Base-by-base conservation (phyloP, 2,113 vertebrate genomes). In the Festucalex cinctus region DNA sequence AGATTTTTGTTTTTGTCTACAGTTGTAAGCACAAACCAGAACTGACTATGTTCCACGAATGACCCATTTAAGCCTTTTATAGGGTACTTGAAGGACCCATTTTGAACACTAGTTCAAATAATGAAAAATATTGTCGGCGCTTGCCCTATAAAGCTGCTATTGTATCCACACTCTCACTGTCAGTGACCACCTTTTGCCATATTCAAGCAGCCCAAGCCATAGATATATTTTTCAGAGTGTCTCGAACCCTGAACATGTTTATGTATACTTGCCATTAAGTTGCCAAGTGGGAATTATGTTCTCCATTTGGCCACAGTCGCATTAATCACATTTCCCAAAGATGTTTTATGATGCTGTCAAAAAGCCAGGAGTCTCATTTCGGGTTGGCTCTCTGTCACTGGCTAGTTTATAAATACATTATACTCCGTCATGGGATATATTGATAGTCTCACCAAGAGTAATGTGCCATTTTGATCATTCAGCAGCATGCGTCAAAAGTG, bases 401-500 rank as follows among this genome's bases (percentile, higher is more conserved):
- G 62, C 71, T 54, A 41, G 4, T 70, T 70, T 60, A 70, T 81
- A 78, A 80, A 77, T 62, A 53, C 70, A 66, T 77, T 65, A 69
- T 19, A 32, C 14, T 69, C 64, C 59, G 63, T 71, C 66, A 48
- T 44, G 65, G 68, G 65, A 61, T 75, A 39, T 74, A 79, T 70
- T 67, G 69, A 76, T 65, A 24, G 65, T 54, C 56, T 71, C 24
- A 16, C 43, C 70, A 70, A 73, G 49, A 58, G 49, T 74, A 65
- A 75, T 65, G 65, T 66, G 72, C 58, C 75, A 74, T 80, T 80
- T 82, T 75, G 76, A 81, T 82, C 74, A 79, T 64, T 69, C 74
- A 76, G 75, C 73, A 61, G 51, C 66, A 68, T 36, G 58, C 73
- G 75, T 77, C 81, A 72, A 69, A 73, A 44, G 49, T 20, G 58